Evolutionary conservation across 2,113 vertebrate species (phyloP).

Genomic region (Tachysurus vachellii): DNA sequence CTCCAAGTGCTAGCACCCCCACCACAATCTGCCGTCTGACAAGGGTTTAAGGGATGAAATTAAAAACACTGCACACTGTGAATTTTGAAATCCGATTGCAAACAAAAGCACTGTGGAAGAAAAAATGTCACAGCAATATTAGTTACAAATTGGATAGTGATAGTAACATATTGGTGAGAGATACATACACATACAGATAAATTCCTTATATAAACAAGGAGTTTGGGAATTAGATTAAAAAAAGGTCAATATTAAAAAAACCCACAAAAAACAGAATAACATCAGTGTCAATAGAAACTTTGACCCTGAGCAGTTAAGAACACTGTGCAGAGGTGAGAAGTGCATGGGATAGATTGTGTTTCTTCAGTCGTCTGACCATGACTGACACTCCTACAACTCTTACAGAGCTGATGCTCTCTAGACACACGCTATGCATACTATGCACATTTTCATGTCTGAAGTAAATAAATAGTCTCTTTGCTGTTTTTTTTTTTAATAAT

Average conservation of each 20-base stretch:
- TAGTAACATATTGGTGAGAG: not conserved
- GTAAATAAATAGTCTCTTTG: slow-evolving; percentile 1
- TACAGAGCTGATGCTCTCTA: slow-evolving; percentile 42
- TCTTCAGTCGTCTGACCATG: slow-evolving; percentile 26
- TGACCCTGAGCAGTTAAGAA: not conserved
- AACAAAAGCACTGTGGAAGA: not conserved
- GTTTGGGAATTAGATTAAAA: slow-evolving; percentile 1
- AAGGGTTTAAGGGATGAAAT: not conserved
- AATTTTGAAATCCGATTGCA: not conserved
- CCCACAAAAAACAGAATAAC: not conserved
- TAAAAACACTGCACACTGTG: not conserved
- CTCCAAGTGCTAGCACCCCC: not conserved
- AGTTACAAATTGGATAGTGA: not conserved
- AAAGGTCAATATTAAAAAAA: not conserved
- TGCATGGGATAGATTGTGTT: not conserved
- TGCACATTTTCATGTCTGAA: not conserved
- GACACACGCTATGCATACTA: slow-evolving; percentile 6
- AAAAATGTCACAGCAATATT: slow-evolving; percentile 11
- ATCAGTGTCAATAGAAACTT: slow-evolving; percentile 23
- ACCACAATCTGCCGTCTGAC: not conserved
- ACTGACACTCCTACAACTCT: slow-evolving; percentile 35
- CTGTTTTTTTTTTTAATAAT: slow-evolving; percentile 12
- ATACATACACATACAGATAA: not conserved
- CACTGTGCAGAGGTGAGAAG: slow-evolving; percentile 19
- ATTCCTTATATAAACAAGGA: not conserved